Evolutionary conservation across 2,113 vertebrate species (phyloP).

Genomic region (Gambusia holbrooki): DNA sequence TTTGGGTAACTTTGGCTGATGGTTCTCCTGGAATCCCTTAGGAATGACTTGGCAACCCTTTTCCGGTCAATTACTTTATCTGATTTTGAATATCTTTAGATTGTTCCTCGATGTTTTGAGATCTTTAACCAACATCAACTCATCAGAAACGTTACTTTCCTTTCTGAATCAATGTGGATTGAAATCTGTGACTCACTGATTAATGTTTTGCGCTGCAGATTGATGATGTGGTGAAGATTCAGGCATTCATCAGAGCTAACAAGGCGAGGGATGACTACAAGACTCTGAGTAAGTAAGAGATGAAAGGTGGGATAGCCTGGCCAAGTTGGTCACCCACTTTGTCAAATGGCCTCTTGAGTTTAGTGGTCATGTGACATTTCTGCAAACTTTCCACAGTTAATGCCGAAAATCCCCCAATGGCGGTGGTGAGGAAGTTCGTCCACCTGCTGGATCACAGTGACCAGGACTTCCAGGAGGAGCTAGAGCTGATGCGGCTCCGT

Average conservation of each 20-base stretch:
- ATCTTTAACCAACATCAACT: too few relatives aligned
- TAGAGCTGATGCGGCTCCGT: constrained; percentile 93
- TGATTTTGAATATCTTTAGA: too few relatives aligned
- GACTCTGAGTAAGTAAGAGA: constrained; percentile 90
- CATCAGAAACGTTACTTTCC: not conserved
- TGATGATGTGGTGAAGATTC: constrained; percentile 93
- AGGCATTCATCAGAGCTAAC: constrained; percentile 97
- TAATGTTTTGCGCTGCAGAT: constrained; percentile 80
- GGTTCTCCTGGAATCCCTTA: too few relatives aligned
- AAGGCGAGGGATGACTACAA: constrained; percentile 99
- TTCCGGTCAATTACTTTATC: too few relatives aligned
- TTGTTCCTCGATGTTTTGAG: too few relatives aligned
- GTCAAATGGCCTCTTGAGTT: not conserved
- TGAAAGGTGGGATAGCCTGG: not conserved
- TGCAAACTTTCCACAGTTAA: constrained; percentile 66
- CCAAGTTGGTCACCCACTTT: not conserved
- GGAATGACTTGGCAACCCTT: too few relatives aligned
- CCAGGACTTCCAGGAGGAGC: constrained; percentile 97
- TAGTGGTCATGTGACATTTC: not conserved
- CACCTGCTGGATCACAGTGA: constrained; percentile 97
- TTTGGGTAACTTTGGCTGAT: too few relatives aligned
- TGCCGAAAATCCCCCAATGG: constrained; percentile 93
- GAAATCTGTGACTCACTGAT: constrained; percentile 11
- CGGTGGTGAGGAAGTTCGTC: constrained; percentile 95
- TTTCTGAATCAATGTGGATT: constrained; percentile 8